These are phyloP conservation scores for Cladopsammia gracilis DNA, from an alignment of 64 coral and sea anemone species.

Conservation along the genomic window DNA sequence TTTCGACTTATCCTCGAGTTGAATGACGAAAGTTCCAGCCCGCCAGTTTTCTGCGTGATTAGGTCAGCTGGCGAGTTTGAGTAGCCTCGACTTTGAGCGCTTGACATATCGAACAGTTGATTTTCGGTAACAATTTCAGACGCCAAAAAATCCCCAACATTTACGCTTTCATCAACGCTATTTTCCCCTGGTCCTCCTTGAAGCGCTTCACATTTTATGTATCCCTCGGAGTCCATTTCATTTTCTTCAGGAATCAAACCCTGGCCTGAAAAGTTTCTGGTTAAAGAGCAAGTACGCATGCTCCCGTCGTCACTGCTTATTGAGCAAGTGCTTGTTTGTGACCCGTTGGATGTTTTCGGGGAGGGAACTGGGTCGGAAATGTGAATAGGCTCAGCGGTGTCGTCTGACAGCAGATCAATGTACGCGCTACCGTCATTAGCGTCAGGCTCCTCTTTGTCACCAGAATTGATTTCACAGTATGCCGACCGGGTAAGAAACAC, in stretches of 20 bases:
- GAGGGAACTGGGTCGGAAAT: constrained; percentile 57
- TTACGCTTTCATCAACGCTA: background rate
- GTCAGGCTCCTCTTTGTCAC: background rate
- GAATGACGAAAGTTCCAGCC: background rate
- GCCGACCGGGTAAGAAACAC: background rate
- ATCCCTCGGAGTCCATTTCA: constrained; percentile 47
- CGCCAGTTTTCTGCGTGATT: background rate
- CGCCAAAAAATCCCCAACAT: background rate
- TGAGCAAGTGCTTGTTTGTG: background rate
- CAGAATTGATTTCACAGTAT: background rate
- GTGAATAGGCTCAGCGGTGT: constrained; percentile 54
- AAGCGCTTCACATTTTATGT: constrained; percentile 33
- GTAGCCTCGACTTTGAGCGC: background rate
- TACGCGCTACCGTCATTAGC: constrained; percentile 14
- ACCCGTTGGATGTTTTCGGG: constrained; percentile 22
- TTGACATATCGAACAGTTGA: background rate
- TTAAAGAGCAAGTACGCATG: background rate
- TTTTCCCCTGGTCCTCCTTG: constrained; percentile 5
- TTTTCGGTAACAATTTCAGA: background rate
- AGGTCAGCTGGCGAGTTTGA: background rate
- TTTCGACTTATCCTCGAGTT: background rate
- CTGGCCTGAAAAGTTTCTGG: background rate
- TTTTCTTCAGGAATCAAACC: constrained; percentile 23
- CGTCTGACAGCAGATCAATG: constrained; percentile 55
- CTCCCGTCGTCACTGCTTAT: constrained; percentile 26